Base-by-base conservation (phyloP, 1,140 invertebrate genomes). In the Acromyrmex echinatior region DNA sequence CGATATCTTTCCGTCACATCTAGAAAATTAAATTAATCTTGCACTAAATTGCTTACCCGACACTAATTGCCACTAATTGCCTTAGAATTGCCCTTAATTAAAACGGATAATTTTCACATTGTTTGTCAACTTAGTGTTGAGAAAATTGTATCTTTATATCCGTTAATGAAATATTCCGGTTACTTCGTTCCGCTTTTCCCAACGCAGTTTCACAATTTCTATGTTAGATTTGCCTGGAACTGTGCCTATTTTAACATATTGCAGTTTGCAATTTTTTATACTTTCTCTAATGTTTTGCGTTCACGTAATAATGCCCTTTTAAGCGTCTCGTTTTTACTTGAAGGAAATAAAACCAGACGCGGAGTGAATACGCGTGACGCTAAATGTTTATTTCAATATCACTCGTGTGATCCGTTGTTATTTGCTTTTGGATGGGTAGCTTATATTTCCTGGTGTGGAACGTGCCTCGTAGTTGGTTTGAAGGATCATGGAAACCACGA, bases 351-450 rank as follows among this genome's bases (percentile, higher is more conserved):
- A 77, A 65, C 1, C 7, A 6, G n/a, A 74, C 7, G 45, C 49
- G 2, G 10, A 0, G 5, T 39, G 45, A 53, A 10, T 58, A 78
- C 53, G 18, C 63, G 28, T 25, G 45, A 49, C 2, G 68, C 56
- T 92, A 81, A 88, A 88, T 92, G 92, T 92, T 92, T 92, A 92
- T 92, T 91, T 91, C 91, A 90, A 91, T 93, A 92, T 86, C 73
- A 68, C 7, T 62, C 84, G 65, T 77, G 77, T 87, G 88, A 88
- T 88, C 85, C 89, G 71, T 89, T 91, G 88, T 91, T 93, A 92
- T 93, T 93, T 93, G 90, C 85, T 60, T 45, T 70, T 90, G 87
- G 87, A 86, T 88, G 86, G 77, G 65, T 70, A 58, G 88, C 85
- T 87, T 88, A 88, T 79, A 66, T 39, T 62, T 86, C 80, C 86